Conservation (phyloP, 1,140 invertebrate genomes). For the Archivesica marissinica region DNA sequence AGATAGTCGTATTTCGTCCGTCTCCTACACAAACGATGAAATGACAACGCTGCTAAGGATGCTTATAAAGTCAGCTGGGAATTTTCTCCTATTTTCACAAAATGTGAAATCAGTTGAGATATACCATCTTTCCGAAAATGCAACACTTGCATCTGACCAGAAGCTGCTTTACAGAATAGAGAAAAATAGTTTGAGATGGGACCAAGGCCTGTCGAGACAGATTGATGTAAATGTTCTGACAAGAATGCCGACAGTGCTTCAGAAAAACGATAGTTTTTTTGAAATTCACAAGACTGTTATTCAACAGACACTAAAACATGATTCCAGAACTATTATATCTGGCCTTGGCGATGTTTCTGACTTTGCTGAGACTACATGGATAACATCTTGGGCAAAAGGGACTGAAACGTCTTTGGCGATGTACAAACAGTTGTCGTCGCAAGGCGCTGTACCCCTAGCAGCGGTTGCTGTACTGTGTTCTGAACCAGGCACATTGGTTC, state of each 20-base stretch:
- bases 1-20: constrained; percentile 75
- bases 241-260: background rate
- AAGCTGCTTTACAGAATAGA: background rate
- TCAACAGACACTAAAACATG: background rate
- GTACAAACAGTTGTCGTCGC: constrained; percentile 6
- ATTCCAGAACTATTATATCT: background rate
- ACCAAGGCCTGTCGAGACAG: background rate
- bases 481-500: background rate
- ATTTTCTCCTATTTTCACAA: constrained; percentile 80
- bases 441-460: constrained; percentile 56
- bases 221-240: constrained; percentile 18
- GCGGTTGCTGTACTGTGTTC: constrained; percentile 41
- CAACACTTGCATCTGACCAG: background rate
- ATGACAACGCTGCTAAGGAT: constrained; percentile 73
- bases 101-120: constrained; percentile 76
- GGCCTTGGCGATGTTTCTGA: background rate
- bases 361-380: constrained; percentile 1
- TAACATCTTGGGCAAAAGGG: constrained; percentile 46
- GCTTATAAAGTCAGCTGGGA: constrained; percentile 71
- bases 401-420: background rate
- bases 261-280: background rate
- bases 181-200: background rate
- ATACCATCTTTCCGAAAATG: constrained; percentile 70
- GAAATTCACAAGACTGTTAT: background rate
- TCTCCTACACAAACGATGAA: constrained; percentile 73